Base-by-base conservation (phyloP, 2,113 vertebrate genomes). In the Rattus norvegicus region DNA sequence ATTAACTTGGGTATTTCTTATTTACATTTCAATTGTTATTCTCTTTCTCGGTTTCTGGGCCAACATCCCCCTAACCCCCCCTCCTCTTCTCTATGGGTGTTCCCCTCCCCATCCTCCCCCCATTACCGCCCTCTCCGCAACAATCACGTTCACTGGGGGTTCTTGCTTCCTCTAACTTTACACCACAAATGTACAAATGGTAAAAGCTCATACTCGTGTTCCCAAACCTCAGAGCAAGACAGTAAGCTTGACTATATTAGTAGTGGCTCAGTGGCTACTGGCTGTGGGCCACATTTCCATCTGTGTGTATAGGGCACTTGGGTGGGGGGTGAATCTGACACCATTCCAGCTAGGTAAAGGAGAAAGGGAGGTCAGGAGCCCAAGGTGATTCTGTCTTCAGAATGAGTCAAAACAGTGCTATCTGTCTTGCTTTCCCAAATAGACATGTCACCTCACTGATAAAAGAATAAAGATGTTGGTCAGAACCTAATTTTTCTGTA, bases 341-440 rank as follows among this genome's bases (percentile, higher is more conserved):
- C 16, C 43, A 10, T 47, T 70, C 84, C 2, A 80, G 49, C 26
- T 36, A 87, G 54, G 86, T 24, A 10, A 86, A 81, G 24, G 49
- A 90, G 5, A n/a, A 67, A 77, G 24, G 39, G 6, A 67, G 61
- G 69, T 86, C 70, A 86, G 67, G 52, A 72, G 75, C 39, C 17
- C 61, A 77, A 67, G 33, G 52, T 91, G 33, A 28, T 54, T 91
- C 19, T 63, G 52, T 72, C 14, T 65, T 80, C 88, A 76, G 16
- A 61, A 69, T 36, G 63, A 83, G 12, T 92, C 59, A 88, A 56
- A 83, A 14, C n/a, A 79, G 43, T 54, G 36, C 10, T 80, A 1
- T 87, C 89, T 63, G 24, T 56, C 90, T 87, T 75, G 16, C 17
- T 94, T 94, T 91, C 13, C 43, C 70, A 39, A 28, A 56, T 94